A percentile compares a stretch with the other conserved stretches of the same genome.
Conservation (phyloP, 2,113 vertebrate species). For the Urocynchramus pylzowi region DNA sequence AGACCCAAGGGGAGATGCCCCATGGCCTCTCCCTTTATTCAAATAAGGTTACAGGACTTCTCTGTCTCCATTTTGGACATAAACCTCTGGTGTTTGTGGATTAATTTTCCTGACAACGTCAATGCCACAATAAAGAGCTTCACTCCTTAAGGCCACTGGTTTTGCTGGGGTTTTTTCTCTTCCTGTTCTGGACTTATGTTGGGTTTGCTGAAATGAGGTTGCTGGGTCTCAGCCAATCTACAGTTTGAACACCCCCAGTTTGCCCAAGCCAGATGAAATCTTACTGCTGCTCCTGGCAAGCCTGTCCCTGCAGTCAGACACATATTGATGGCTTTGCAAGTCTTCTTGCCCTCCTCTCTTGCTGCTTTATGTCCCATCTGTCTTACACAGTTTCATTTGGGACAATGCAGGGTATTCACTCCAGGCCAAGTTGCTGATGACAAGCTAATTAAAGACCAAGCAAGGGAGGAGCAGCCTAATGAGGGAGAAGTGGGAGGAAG, state of each 20-base stretch:
- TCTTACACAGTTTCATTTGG: neutral
- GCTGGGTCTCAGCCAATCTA: neutral
- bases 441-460: conserved; percentile 38
- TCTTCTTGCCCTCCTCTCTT: neutral
- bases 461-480: conserved; percentile 2
- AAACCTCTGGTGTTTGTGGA: neutral
- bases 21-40: neutral
- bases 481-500: conserved; percentile 38
- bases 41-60: neutral
- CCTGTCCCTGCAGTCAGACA: neutral
- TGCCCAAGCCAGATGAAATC: neutral
- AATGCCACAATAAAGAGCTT: neutral
- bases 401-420: neutral
- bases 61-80: neutral
- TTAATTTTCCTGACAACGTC: neutral
- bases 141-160: neutral
- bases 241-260: neutral
- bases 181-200: neutral
- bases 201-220: neutral
- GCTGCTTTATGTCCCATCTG: neutral
- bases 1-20: neutral
- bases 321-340: neutral
- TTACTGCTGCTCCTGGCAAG: neutral
- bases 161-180: neutral
- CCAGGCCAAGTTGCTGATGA: conserved; percentile 21